These are phyloP conservation scores for Asobara japonica DNA, from an alignment of 1,140 invertebrate species.

Conservation along the genomic window DNA sequence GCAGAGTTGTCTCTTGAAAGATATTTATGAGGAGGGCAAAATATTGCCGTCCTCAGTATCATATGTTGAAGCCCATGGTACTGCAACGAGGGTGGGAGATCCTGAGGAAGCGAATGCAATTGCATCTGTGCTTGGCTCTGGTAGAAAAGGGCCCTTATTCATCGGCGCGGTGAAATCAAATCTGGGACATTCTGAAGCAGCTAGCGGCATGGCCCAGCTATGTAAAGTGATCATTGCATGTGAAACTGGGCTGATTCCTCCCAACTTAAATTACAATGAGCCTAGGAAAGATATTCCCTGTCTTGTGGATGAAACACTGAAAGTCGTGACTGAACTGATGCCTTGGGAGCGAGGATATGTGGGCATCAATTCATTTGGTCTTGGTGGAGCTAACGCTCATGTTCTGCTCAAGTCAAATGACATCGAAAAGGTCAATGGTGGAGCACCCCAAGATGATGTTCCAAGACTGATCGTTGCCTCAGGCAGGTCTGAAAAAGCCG, in stretches of 20 bases:
- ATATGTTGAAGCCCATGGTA: conserved; percentile 94
- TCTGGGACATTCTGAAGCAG: conserved; percentile 91
- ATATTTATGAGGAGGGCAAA: conserved; percentile 87
- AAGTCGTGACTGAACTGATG: conserved; percentile 73
- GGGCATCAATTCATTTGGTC: conserved; percentile 75
- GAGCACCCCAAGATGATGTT: conserved; percentile 64
- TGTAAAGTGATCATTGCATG: conserved; percentile 81
- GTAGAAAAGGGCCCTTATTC: conserved; percentile 74
- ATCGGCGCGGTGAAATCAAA: conserved; percentile 95
- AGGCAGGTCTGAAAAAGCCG: conserved; percentile 77
- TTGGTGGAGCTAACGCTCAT: conserved; percentile 66
- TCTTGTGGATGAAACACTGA: conserved; percentile 71
- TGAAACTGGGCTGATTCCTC: conserved; percentile 75
- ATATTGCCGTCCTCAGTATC: conserved; percentile 76
- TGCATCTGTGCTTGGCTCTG: conserved; percentile 82
- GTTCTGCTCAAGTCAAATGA: conserved; percentile 25
- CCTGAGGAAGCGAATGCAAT: conserved; percentile 89
- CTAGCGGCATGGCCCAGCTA: conserved; percentile 86
- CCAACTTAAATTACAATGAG: conserved; percentile 77
- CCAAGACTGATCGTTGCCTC: conserved; percentile 73
- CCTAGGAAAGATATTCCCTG: conserved; percentile 76
- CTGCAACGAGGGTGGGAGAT: conserved; percentile 83
- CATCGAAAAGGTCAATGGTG: conserved; percentile 68
- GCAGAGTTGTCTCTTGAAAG: conserved; percentile 80
- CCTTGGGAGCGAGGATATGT: conserved; percentile 74